A percentile compares a stretch with the other conserved stretches of the same genome.
Evolutionary conservation across 2,888 invertebrate species (phyloP).

Genomic region (Prosapia bicincta): DNA sequence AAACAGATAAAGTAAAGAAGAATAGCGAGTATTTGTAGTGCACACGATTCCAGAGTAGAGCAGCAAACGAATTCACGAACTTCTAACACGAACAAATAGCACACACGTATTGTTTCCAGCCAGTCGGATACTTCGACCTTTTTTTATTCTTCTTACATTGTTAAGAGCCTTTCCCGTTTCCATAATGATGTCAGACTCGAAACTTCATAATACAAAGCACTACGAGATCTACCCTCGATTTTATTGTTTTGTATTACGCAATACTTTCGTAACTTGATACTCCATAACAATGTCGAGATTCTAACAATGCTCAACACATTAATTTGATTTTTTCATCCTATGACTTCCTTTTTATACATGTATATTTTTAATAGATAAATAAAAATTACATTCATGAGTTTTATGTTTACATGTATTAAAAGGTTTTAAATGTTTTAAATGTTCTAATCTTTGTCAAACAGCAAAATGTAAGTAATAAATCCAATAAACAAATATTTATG

Average conservation of each 20-base stretch:
- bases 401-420: too few species aligned
- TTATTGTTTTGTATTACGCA: neutral
- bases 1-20: constrained; percentile 24
- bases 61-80: neutral
- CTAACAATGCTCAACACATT: too few species aligned
- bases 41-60: constrained; percentile 16
- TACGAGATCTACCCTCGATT: neutral
- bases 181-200: neutral
- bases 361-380: too few species aligned
- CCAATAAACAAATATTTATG: too few species aligned
- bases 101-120: neutral
- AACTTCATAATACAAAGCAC: neutral
- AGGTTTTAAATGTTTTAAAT: too few species aligned
- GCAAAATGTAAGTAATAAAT: too few species aligned
- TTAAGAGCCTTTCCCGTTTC: neutral
- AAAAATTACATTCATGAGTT: too few species aligned
- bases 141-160: neutral
- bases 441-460: too few species aligned
- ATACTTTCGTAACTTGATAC: neutral
- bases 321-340: too few species aligned
- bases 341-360: too few species aligned
- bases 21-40: constrained; percentile 26
- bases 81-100: neutral
- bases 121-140: neutral
- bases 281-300: too few species aligned